Conservation (phyloP, 2,888 invertebrate species). For the Zygothrica quintamaculata region DNA sequence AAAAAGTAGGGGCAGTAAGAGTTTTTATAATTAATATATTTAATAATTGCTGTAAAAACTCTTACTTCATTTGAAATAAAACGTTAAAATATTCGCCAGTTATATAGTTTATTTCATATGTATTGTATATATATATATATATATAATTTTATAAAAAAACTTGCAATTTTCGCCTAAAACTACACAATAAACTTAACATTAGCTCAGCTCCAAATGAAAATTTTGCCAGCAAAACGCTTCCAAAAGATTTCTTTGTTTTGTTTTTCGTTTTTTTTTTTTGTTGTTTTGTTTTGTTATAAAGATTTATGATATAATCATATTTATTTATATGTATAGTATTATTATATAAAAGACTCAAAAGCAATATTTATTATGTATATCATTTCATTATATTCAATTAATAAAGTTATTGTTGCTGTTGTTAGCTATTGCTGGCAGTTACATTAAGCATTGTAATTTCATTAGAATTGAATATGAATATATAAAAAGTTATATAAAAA, state of each 20-base stretch:
- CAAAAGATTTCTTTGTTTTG: background rate
- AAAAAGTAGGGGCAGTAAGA: too few relatives aligned
- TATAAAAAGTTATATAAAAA: conserved; percentile 27
- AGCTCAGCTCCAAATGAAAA: conserved; percentile 31
- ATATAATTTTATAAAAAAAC: conserved; percentile 53
- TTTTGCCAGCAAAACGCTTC: conserved; percentile 38
- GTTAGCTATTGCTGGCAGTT: conserved; percentile 43
- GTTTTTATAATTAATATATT: too few relatives aligned
- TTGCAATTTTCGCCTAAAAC: conserved; percentile 70
- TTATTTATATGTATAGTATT: background rate
- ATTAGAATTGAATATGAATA: conserved; percentile 44
- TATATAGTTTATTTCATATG: conserved; percentile 66
- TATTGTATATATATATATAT: conserved; percentile 36
- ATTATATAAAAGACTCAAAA: conserved; percentile 80
- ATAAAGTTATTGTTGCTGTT: conserved; percentile 22
- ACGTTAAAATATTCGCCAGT: conserved; percentile 58
- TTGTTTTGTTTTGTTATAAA: too few relatives aligned
- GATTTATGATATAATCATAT: conserved; percentile 8
- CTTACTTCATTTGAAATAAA: background rate
- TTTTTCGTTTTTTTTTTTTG: too few relatives aligned
- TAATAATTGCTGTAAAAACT: too few relatives aligned
- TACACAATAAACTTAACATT: conserved; percentile 78
- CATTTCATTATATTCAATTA: conserved; percentile 21
- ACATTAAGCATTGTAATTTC: background rate
- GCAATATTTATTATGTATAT: conserved; percentile 63